A percentile compares a stretch with the other conserved stretches of the same genome.
Evolutionary conservation across 2,797 vertebrate species (phyloP).

Genomic region (Gymnothorax javanicus): DNA sequence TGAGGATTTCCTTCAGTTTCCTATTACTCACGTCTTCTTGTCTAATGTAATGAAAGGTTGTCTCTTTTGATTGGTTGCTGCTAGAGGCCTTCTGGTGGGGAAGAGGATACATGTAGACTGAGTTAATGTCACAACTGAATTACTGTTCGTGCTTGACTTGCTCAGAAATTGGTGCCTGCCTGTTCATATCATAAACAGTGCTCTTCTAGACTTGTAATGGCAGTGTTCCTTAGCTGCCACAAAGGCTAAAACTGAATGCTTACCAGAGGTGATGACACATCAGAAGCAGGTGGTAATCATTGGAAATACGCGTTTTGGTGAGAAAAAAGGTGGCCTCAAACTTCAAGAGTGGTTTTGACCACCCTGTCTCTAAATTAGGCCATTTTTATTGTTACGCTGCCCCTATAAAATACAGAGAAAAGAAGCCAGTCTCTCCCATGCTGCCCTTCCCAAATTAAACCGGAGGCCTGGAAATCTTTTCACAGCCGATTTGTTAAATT

Average conservation of each 20-base stretch:
- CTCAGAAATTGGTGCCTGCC: neutral
- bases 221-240: neutral
- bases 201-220: neutral
- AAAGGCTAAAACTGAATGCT: neutral
- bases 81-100: neutral
- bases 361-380: neutral
- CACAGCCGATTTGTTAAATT: slow-evolving; percentile 28
- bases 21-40: neutral
- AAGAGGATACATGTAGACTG: neutral
- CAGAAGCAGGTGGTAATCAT: neutral
- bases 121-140: neutral
- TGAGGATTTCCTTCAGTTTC: neutral
- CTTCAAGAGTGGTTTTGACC: slow-evolving; percentile 9
- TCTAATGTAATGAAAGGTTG: neutral
- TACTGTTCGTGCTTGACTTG: slow-evolving; percentile 13
- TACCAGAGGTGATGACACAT: neutral
- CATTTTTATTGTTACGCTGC: slow-evolving; percentile 30
- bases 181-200: neutral
- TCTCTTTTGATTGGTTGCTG: neutral
- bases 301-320: neutral
- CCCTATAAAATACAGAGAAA: slow-evolving; percentile 24
- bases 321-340: slow-evolving; percentile 26
- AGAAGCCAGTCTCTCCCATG: slow-evolving; percentile 14
- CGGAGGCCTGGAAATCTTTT: slow-evolving; percentile 32
- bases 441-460: slow-evolving; percentile 5